Conservation (phyloP, 2,797 vertebrate species). For the Paguma larvata region DNA sequence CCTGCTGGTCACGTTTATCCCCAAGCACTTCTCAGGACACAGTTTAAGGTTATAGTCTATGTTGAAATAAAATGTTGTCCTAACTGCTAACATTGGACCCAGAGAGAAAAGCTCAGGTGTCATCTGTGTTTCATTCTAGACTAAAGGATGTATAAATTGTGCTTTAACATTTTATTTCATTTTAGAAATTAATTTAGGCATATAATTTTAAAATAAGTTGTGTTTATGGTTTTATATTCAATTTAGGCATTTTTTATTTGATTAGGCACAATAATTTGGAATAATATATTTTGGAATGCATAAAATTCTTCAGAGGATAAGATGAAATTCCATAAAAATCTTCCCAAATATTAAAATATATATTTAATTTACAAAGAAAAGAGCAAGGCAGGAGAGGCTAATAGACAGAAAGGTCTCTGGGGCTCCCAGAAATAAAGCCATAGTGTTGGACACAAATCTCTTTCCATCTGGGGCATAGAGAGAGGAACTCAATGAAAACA, state of each 20-base stretch:
- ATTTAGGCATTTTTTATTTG: background rate
- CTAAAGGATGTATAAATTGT: background rate
- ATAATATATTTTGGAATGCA: background rate
- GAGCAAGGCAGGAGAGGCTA: background rate
- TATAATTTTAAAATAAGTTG: background rate
- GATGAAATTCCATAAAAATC: background rate
- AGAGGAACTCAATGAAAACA: background rate
- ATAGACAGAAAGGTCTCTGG: background rate
- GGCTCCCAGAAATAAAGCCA: background rate
- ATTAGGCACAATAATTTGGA: background rate
- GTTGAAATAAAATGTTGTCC: background rate
- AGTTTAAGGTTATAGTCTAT: background rate
- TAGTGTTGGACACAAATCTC: background rate
- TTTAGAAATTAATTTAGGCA: conserved; percentile 16
- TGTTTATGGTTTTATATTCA: conserved; percentile 36
- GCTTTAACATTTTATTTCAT: conserved; percentile 26
- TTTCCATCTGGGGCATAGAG: background rate
- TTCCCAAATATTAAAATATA: conserved; percentile 20
- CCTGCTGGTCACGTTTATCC: background rate
- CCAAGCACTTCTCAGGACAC: background rate
- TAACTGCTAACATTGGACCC: background rate
- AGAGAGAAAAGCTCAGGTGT: background rate
- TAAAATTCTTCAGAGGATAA: conserved; percentile 2
- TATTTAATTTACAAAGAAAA: conserved; percentile 32
- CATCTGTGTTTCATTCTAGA: background rate